phyloP scores from a whole-genome alignment of 2,888 invertebrate genomes.

The Branchipolynoe longqiensis region DNA sequence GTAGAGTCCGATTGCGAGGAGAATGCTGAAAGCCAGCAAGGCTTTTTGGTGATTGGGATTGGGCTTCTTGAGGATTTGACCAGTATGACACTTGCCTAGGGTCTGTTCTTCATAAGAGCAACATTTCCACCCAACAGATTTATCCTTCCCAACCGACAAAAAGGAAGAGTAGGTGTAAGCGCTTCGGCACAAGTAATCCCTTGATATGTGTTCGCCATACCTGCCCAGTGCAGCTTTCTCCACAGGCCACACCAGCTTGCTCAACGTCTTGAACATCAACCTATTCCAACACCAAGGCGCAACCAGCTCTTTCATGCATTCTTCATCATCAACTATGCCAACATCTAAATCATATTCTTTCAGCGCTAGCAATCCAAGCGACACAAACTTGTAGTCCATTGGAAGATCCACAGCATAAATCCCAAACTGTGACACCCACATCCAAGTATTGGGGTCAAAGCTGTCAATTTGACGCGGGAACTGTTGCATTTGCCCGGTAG shows the following conservation, averaged over 20 bases:
- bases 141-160: neutral
- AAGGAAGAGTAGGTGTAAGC: slow-evolving; percentile 9
- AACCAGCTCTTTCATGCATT: neutral
- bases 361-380: slow-evolving; percentile 7
- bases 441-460: slow-evolving; percentile 12
- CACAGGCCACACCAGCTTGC: slow-evolving; percentile 15
- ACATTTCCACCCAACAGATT: slow-evolving; percentile 32
- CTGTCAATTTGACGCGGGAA: neutral
- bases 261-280: neutral
- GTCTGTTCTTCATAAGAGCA: neutral
- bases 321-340: neutral
- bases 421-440: slow-evolving; percentile 20
- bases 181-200: slow-evolving; percentile 13
- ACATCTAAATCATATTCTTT: slow-evolving; percentile 15
- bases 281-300: neutral
- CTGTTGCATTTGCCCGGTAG: neutral
- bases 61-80: neutral
- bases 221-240: neutral
- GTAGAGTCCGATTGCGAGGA: slow-evolving; percentile 1
- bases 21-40: neutral
- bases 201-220: slow-evolving; percentile 14
- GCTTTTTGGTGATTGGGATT: neutral
- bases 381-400: slow-evolving; percentile 40
- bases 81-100: neutral
- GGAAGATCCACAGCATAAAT: neutral